Percentiles rank a stretch among this genome's conserved stretches.
Conservation (phyloP, 2,888 invertebrate genomes). For the Apamea anceps region DNA sequence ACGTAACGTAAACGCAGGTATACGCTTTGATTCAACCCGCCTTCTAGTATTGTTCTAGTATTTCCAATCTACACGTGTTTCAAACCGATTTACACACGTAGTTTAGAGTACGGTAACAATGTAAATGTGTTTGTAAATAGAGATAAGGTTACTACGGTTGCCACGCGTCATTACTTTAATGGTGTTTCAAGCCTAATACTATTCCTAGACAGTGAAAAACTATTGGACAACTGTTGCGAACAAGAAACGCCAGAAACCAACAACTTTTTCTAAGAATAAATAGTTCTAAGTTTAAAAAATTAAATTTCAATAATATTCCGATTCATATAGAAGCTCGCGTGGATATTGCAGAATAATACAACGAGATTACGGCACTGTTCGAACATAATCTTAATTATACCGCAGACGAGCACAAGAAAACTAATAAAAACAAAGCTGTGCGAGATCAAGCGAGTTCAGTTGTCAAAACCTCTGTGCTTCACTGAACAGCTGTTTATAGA, state of each 20-base stretch:
- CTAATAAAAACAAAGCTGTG: constrained; percentile 45
- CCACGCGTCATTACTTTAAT: constrained; percentile 47
- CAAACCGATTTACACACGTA: constrained; percentile 55
- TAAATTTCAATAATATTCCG: constrained; percentile 56
- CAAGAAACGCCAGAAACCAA: constrained; percentile 44
- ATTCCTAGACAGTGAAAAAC: constrained; percentile 49
- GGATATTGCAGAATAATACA: constrained; percentile 47
- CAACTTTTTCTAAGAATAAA: constrained; percentile 37
- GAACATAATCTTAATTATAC: constrained; percentile 63
- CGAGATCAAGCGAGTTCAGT: constrained; percentile 60
- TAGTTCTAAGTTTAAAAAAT: constrained; percentile 23
- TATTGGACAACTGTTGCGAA: constrained; percentile 21
- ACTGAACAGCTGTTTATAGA: constrained; percentile 65
- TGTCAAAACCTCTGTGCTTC: constrained; percentile 67
- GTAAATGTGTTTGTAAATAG: constrained; percentile 55
- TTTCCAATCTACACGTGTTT: constrained; percentile 55
- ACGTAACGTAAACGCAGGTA: constrained; percentile 6
- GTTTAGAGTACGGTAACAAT: constrained; percentile 50
- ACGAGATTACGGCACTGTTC: constrained; percentile 46
- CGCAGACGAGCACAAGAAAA: constrained; percentile 49
- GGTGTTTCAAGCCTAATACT: constrained; percentile 29
- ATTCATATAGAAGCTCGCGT: constrained; percentile 40
- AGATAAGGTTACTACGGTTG: constrained; percentile 50
- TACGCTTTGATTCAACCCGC: constrained; percentile 42
- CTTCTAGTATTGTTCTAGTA: constrained; percentile 54